Conservation (phyloP, 2,888 invertebrate genomes). For the Tetranychus piercei region DNA sequence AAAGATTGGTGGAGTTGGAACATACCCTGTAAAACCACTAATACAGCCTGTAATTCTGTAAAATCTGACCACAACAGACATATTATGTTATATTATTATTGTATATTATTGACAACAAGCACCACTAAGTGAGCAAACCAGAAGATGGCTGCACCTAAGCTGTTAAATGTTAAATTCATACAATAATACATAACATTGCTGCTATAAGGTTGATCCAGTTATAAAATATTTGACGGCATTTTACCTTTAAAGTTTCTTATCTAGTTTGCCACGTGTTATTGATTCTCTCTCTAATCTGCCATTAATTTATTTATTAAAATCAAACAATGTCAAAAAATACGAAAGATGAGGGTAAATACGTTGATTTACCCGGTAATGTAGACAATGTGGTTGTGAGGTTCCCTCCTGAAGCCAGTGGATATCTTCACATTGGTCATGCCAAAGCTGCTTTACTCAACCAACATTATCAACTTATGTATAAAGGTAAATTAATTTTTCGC, state of each 20-base stretch:
- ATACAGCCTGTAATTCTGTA: too few species aligned
- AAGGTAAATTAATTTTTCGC: slow-evolving; percentile 88
- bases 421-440: slow-evolving; percentile 92
- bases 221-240: neutral
- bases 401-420: slow-evolving; percentile 98
- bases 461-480: slow-evolving; percentile 76
- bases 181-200: too few species aligned
- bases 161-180: too few species aligned
- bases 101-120: too few species aligned
- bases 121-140: too few species aligned
- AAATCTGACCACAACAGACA: too few species aligned
- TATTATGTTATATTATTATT: too few species aligned
- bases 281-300: neutral
- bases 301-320: neutral
- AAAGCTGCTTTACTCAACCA: slow-evolving; percentile 96
- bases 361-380: slow-evolving; percentile 86
- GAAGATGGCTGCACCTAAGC: too few species aligned
- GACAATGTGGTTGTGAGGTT: slow-evolving; percentile 94
- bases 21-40: too few species aligned
- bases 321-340: neutral
- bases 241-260: neutral
- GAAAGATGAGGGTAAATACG: slow-evolving; percentile 29
- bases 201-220: too few species aligned
- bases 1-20: too few species aligned
- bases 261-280: neutral